phyloP scores from a whole-genome alignment of 2,888 invertebrate genomes.

The Euplagia quadripunctaria region DNA sequence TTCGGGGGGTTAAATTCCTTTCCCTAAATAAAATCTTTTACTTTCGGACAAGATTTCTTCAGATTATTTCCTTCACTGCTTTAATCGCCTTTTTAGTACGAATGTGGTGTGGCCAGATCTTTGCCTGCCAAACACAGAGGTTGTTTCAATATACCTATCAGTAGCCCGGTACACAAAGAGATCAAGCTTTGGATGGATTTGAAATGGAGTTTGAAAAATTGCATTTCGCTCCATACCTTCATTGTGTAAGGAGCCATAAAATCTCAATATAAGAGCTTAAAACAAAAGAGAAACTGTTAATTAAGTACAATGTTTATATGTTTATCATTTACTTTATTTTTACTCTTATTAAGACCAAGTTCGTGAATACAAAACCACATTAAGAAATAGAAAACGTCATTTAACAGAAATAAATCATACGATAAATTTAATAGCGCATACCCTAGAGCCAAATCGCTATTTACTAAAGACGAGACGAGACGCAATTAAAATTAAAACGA shows the following conservation, averaged over 20 bases:
- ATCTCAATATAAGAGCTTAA: neutral
- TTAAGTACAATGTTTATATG: neutral
- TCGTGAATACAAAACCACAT: neutral
- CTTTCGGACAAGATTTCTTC: neutral
- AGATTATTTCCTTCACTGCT: neutral
- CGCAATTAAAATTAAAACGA: slow-evolving; percentile 22
- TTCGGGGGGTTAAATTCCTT: neutral
- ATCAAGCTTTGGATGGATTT: too few relatives aligned
- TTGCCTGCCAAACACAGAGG: too few relatives aligned
- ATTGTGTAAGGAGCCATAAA: neutral
- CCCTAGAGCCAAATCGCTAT: slow-evolving; percentile 16
- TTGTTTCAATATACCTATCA: too few relatives aligned
- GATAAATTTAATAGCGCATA: slow-evolving; percentile 8
- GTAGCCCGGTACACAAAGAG: neutral
- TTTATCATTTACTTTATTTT: neutral
- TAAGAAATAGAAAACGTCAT: slow-evolving; percentile 1
- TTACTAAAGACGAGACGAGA: slow-evolving; percentile 18
- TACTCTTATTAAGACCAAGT: neutral
- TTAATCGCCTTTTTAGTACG: too few relatives aligned
- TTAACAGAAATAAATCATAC: slow-evolving; percentile 11
- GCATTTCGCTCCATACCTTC: neutral
- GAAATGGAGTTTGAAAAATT: neutral
- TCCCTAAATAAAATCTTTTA: neutral
- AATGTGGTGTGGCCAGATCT: neutral
- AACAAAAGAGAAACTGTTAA: neutral